Conservation (phyloP, 1,140 invertebrate species). For the Homarus americanus region DNA sequence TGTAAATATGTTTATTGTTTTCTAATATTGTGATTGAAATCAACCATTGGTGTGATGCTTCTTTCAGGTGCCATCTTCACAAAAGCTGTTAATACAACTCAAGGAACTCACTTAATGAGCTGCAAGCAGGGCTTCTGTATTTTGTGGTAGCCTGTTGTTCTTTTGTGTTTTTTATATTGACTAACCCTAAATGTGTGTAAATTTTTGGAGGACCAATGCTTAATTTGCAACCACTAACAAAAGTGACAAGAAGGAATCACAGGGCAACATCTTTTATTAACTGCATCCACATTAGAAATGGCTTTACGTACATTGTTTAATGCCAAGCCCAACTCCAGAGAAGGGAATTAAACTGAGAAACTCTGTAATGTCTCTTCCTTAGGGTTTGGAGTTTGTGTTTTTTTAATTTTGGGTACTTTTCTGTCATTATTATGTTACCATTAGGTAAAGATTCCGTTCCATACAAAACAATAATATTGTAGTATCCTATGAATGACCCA, state of each 20-base stretch:
- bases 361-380: too few relatives aligned
- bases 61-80: constrained; percentile 21
- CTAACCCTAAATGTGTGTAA: neutral
- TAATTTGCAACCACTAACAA: neutral
- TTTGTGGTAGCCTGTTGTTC: neutral
- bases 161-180: neutral
- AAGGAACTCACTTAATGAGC: constrained; percentile 39
- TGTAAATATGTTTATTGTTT: neutral
- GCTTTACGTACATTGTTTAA: too few relatives aligned
- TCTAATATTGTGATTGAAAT: neutral
- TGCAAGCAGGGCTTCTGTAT: constrained; percentile 2
- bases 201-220: neutral
- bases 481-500: too few relatives aligned
- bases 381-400: too few relatives aligned
- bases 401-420: too few relatives aligned
- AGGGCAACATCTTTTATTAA: too few relatives aligned
- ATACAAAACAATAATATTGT: too few relatives aligned
- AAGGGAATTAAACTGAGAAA: too few relatives aligned
- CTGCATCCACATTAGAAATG: too few relatives aligned
- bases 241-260: neutral
- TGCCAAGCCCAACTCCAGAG: too few relatives aligned
- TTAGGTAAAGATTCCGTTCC: too few relatives aligned
- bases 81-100: constrained; percentile 24
- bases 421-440: too few relatives aligned
- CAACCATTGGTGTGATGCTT: constrained; percentile 5